phyloP scores from a whole-genome alignment of 37 sponge, comb jelly and placozoan species.

The Beroe ovata region DNA sequence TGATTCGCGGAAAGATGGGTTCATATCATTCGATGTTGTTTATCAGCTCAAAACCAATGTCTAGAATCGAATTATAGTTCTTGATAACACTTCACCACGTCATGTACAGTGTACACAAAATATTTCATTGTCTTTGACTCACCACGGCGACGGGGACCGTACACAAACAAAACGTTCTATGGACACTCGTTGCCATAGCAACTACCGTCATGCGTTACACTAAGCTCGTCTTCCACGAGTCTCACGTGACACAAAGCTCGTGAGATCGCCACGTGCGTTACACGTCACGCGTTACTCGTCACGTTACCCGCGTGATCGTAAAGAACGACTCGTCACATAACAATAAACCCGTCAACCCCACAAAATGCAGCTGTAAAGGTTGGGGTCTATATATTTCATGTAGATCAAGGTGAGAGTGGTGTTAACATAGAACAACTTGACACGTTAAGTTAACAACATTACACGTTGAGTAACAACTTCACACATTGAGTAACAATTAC shows the following conservation, averaged over 20 bases:
- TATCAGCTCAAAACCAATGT: no score
- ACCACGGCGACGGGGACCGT: conserved; percentile 25
- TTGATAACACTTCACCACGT: no score
- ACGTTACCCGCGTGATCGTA: not conserved
- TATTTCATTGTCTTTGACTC: conserved; percentile 10
- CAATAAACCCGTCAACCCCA: not conserved
- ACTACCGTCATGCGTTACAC: conserved; percentile 12
- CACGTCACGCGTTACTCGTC: conserved; percentile 47
- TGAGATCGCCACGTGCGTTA: not conserved
- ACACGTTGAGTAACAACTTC: no score
- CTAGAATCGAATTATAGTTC: no score
- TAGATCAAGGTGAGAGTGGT: no score
- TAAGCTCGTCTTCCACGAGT: not conserved
- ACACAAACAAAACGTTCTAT: conserved; percentile 16
- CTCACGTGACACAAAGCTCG: not conserved
- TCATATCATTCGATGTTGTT: no score
- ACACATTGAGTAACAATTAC: no score
- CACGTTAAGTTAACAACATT: no score
- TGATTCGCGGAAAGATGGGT: no score
- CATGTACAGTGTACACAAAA: no score
- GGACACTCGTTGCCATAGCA: conserved; percentile 42
- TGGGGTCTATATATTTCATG: not conserved
- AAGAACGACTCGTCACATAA: not conserved
- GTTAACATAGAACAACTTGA: no score
- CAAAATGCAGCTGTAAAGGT: not conserved